Conservation (phyloP, 2,113 vertebrate species). For the Greenwoodochromis staneri region DNA sequence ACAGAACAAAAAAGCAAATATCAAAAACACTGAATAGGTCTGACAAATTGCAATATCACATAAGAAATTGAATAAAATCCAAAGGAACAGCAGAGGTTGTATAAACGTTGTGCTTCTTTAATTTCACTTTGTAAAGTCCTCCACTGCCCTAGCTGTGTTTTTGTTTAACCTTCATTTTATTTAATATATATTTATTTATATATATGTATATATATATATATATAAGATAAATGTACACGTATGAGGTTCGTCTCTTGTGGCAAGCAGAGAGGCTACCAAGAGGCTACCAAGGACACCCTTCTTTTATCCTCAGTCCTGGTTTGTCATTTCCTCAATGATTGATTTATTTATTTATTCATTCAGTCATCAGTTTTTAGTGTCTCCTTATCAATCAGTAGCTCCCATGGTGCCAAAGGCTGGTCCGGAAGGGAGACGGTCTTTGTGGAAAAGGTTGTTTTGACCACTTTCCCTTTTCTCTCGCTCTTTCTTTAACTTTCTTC, state of each 20-base stretch:
- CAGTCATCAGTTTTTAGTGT: background rate
- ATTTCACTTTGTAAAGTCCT: conserved; percentile 63
- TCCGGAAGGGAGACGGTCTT: background rate
- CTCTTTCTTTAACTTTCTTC: conserved; percentile 13
- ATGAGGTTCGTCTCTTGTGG: conserved; percentile 55
- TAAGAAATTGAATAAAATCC: conserved; percentile 59
- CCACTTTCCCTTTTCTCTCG: background rate
- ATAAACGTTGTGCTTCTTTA: conserved; percentile 80
- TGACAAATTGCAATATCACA: conserved; percentile 66
- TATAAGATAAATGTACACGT: conserved; percentile 72
- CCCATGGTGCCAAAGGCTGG: background rate
- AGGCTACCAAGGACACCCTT: background rate
- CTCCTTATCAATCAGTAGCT: conserved; percentile 23
- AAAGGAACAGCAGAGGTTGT: conserved; percentile 67
- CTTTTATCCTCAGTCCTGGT: conserved; percentile 14
- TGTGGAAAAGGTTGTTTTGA: background rate
- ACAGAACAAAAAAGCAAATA: conserved; percentile 46
- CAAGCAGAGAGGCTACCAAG: conserved; percentile 39
- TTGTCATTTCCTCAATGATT: conserved; percentile 10
- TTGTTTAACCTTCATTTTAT: conserved; percentile 65
- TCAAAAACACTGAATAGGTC: conserved; percentile 57
- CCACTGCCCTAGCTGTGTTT: conserved; percentile 56
- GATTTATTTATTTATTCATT: conserved; percentile 17
- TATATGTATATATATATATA: conserved; percentile 49
- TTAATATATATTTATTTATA: conserved; percentile 67